Evolutionary conservation across 2,797 vertebrate species (phyloP).

Genomic region (Phylloscopus collybita): DNA sequence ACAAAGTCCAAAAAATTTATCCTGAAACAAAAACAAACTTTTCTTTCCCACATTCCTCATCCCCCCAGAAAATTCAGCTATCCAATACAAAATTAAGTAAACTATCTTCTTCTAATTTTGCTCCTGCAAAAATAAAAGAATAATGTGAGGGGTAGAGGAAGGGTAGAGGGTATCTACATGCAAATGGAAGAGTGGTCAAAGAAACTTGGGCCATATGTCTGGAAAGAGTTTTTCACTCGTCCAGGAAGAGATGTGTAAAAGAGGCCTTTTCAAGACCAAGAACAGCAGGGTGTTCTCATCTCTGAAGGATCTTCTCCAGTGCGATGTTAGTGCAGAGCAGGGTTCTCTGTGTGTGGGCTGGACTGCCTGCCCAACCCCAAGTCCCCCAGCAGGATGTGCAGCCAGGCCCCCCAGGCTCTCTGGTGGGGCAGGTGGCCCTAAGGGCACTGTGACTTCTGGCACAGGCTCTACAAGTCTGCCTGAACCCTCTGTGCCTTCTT

Average conservation of each 20-base stretch:
- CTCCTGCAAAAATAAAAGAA: not conserved
- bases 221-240: not conserved
- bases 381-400: not conserved
- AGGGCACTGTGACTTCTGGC: not conserved
- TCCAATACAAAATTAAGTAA: slow-evolving; percentile 4
- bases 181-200: not conserved
- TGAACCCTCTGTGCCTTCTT: not conserved
- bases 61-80: not conserved
- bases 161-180: not conserved
- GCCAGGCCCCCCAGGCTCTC: not conserved
- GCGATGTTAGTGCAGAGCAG: not conserved
- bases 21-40: slow-evolving; percentile 25
- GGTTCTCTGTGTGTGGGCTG: slow-evolving; percentile 1
- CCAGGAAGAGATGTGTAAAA: not conserved
- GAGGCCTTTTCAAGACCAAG: not conserved
- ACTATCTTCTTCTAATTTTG: not conserved
- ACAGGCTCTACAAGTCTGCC: not conserved
- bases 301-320: not conserved
- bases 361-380: not conserved
- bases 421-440: accelerated
- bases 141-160: not conserved
- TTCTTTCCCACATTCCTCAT: slow-evolving; percentile 1
- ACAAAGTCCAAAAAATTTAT: slow-evolving; percentile 10
- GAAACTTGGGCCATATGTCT: not conserved
- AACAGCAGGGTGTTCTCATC: not conserved